Evolutionary conservation across 92 coral and sea anemone genomes (phyloP), one percentile per base, ranked within the genome.

Genomic region (Metridium senile): DNA sequence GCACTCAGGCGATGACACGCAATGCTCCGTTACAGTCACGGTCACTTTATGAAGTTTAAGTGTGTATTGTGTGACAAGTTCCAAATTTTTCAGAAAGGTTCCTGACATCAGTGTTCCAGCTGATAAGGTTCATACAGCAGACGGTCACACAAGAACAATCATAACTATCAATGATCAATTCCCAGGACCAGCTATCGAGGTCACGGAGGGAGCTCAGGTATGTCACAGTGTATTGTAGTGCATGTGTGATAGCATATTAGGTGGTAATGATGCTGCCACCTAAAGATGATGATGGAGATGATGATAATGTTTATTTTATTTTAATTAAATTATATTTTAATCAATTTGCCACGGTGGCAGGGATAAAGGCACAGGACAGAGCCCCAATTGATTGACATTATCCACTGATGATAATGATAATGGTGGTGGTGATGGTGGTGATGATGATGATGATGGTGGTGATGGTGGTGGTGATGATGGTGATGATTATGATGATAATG

Each of bases 151-250:
- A 47, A 74, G 88, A 39, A 78, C 75, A 13, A 74, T 83, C 57
- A 82, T 87, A 6, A 75, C 77, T 16, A 62, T 83, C 59, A 83
- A 83, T 46, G 85, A 69, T 25, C 75, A 87, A 54, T 82, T 83
- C 88, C 88, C 92, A 51, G 92, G 88, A 59, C 85, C 91, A 53
- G 84, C 91, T 0, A 67, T 87, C 3, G 91, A 82, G 57, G 91
- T 87, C 22, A 77, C 76, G 84, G 88, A 87, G 45, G 87, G 87
- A 33, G 81, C 91, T 4, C 81, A 82, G 77, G 91, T 83, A 71
- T 54, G 71, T 30, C 31, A 28, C 33, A 35, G 3, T 29, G 13
- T n/a, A n/a, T n/a, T n/a, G n/a, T n/a, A n/a, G n/a, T n/a, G n/a
- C n/a, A n/a, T n/a, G n/a, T n/a, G n/a, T n/a, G n/a, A n/a, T n/a